Base-by-base conservation (phyloP, 2,888 invertebrate genomes). In the Lagria hirta region DNA sequence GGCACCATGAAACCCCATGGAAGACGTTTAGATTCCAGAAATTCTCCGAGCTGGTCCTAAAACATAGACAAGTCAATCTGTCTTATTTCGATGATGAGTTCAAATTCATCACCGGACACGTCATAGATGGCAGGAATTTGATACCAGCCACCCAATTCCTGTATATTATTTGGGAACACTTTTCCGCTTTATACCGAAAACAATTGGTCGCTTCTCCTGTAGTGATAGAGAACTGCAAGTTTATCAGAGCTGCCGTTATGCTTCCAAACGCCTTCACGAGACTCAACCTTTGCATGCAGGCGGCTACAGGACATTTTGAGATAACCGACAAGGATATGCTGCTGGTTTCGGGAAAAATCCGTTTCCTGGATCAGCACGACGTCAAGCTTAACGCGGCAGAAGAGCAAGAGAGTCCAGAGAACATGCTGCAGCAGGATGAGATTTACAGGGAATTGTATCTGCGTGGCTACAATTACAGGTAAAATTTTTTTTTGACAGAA, bases 1-100 rank as follows among this genome's bases (percentile, higher is more conserved):
- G 95, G 94, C 88, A 95, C 54, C 94, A 96, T 60, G 77, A 79
- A 10, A 81, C 83, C 46, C 81, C 84, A 46, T 88, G 87, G 85
- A 75, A 80, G 54, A 83, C 86, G 1, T 55, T 8, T 17, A 33
- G n/a, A 2, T 20, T 8, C 3, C 8, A 30, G 4, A 10, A 38
- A 1, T 57, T 47, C 38, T 52, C 62, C 59, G 78, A 79, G 40
- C 81, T 81, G 15, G 82, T 84, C 0, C 86, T 86, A 55, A 73
- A 82, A 29, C 82, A 84, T 49, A n/a, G n/a, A n/a, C n/a, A n/a
- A n/a, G n/a, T n/a, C n/a, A n/a, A n/a, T n/a, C n/a, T n/a, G n/a
- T n/a, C n/a, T n/a, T n/a, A n/a, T n/a, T n/a, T n/a, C n/a, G n/a
- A n/a, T n/a, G 84, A 86, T 40, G 79, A 82, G 58, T 81, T 79